Evolutionary conservation across 2,113 vertebrate genomes (phyloP), one percentile per base, ranked within the genome.

Genomic region (Pipa parva): DNA sequence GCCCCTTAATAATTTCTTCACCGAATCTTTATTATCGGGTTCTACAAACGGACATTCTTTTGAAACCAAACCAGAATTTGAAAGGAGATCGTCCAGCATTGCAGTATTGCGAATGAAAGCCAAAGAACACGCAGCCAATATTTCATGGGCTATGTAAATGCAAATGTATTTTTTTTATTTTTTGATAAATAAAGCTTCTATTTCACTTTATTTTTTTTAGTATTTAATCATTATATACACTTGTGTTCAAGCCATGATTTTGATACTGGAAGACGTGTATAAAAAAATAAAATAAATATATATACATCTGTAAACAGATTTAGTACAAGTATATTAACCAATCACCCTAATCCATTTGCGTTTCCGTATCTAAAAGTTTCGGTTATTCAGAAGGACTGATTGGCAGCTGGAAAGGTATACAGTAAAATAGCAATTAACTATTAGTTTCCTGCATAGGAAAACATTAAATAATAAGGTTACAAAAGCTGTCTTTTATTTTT

Each of bases 61-160:
- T 75, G 95, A 99, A 84, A 85, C 91, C 76, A 99, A 98, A 78
- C 95, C 97, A 0, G 97, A 99, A 77, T 95, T 97, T 46, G 97
- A 99, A 86, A 83, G 97, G 63, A 89, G 97, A 51, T 97, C 97
- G 21, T 99, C 97, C 78, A 98, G 95, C 79, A 99, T 99, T 24
- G 97, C 97, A 2, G 97, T 97, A 75, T 90, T 99, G 82, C 91
- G 97, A 78, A 97, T 99, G 97, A 99, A 99, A 82, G 97, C 95
- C 79, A 99, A 99, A 78, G 97, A 99, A 83, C 97, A 98, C 71
- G 77, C 97, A 42, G 97, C 97, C 75, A 98, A 98, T 86, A 99
- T 99, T 84, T 95, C 97, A 63, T 99, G 97, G 97, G 92, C 95
- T 77, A 95, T 99, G 92, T 98, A 93, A 96, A 80, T 80, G 64